Conservation (phyloP, 2,113 vertebrate genomes). For the Takifugu flavidus region DNA sequence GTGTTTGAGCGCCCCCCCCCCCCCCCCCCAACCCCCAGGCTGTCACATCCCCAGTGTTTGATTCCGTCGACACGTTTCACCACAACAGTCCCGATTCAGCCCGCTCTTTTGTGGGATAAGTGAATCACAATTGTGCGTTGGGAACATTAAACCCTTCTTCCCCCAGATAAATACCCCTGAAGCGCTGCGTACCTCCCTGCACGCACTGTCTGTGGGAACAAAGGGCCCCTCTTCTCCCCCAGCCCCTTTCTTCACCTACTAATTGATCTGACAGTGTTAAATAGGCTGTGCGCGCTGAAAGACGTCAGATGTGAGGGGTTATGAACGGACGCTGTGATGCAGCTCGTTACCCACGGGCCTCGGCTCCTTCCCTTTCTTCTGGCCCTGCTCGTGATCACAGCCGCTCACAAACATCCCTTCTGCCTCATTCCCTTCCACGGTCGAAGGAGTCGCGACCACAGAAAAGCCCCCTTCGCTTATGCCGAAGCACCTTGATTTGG, state of each 20-base stretch:
- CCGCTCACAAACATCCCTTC: slow-evolving; percentile 38
- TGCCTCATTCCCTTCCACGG: slow-evolving; percentile 27
- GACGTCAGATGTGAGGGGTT: slow-evolving; percentile 42
- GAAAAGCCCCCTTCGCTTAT: slow-evolving; percentile 25
- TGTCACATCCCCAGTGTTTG: slow-evolving; percentile 43
- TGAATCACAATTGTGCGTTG: slow-evolving; percentile 17
- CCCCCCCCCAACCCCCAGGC: slow-evolving; percentile 24
- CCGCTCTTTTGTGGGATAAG: slow-evolving; percentile 18
- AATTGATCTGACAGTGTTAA: slow-evolving; percentile 58
- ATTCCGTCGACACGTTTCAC: slow-evolving; percentile 24
- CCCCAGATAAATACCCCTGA: slow-evolving; percentile 29
- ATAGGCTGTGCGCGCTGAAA: slow-evolving; percentile 33
- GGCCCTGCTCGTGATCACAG: slow-evolving; percentile 48
- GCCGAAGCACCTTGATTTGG: slow-evolving; percentile 16
- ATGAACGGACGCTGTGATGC: slow-evolving; percentile 50
- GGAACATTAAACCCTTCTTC: slow-evolving; percentile 15
- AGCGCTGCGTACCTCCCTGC: slow-evolving; percentile 12
- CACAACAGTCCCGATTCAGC: slow-evolving; percentile 22
- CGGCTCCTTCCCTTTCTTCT: slow-evolving; percentile 1
- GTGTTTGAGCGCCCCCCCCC: slow-evolving; percentile 30
- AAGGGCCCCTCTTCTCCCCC: slow-evolving; percentile 24
- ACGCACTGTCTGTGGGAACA: slow-evolving; percentile 22
- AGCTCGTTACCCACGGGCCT: slow-evolving; percentile 58
- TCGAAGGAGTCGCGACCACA: neutral
- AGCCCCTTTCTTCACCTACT: slow-evolving; percentile 50